Conservation (phyloP, 2,888 invertebrate genomes). For the Notodonta ziczac region DNA sequence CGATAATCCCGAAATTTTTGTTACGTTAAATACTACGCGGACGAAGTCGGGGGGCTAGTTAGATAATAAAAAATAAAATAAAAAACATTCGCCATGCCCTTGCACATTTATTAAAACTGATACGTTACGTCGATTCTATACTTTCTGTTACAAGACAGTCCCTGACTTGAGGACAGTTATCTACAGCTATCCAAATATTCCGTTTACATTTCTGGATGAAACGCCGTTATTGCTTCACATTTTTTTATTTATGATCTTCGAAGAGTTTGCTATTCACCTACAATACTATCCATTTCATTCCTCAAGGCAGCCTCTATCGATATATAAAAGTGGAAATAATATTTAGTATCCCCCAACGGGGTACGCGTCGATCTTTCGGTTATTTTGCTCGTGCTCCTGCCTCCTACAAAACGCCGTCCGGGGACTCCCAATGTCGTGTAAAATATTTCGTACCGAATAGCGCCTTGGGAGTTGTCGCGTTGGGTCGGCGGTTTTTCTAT, state of each 20-base stretch:
- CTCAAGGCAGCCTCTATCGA: neutral
- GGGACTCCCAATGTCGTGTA: slow-evolving; percentile 22
- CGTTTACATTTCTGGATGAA: neutral
- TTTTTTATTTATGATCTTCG: neutral
- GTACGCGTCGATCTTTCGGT: slow-evolving; percentile 29
- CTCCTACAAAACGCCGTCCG: slow-evolving; percentile 34
- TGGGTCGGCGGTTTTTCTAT: slow-evolving; percentile 4
- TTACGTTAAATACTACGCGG: too few relatives aligned
- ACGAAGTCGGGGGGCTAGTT: too few relatives aligned
- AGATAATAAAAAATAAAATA: too few relatives aligned
- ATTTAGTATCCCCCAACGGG: slow-evolving; percentile 34
- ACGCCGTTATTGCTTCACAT: too few relatives aligned
- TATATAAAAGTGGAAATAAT: slow-evolving; percentile 29
- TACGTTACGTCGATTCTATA: too few relatives aligned
- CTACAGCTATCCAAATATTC: neutral
- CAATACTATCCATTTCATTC: neutral
- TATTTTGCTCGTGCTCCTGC: slow-evolving; percentile 31
- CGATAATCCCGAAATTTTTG: too few relatives aligned
- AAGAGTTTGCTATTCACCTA: neutral
- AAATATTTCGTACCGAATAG: slow-evolving; percentile 22
- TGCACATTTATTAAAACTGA: too few relatives aligned
- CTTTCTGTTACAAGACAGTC: too few relatives aligned
- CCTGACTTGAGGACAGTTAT: too few relatives aligned
- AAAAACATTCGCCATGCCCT: too few relatives aligned
- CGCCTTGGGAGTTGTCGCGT: slow-evolving; percentile 21